Percentiles rank a stretch among this genome's conserved stretches.
Conservation (phyloP, 2,797 vertebrate species). For the Sebastes matsubarae region DNA sequence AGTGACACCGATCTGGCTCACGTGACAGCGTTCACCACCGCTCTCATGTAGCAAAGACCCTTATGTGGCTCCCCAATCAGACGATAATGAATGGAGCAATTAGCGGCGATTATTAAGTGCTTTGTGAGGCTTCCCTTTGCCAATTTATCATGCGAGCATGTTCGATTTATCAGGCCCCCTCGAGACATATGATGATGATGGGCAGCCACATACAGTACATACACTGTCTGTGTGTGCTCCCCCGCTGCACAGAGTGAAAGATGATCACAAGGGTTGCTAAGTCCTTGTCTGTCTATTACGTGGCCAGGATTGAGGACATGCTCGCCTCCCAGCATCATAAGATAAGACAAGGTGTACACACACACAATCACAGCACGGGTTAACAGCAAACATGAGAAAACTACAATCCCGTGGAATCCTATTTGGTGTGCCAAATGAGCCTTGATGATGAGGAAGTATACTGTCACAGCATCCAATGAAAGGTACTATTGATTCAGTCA, state of each 20-base stretch:
- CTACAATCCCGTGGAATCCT: neutral
- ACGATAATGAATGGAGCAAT: slow-evolving; percentile 74
- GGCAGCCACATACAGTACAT: slow-evolving; percentile 24
- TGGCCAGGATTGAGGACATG: slow-evolving; percentile 1
- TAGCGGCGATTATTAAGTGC: slow-evolving; percentile 72
- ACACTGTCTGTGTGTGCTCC: neutral
- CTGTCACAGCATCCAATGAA: slow-evolving; percentile 20
- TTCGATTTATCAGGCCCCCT: slow-evolving; percentile 63
- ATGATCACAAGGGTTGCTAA: slow-evolving; percentile 26
- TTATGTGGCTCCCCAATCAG: slow-evolving; percentile 55
- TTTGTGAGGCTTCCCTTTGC: slow-evolving; percentile 58
- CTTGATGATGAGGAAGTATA: slow-evolving; percentile 32
- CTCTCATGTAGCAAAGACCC: slow-evolving; percentile 26
- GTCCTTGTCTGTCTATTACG: slow-evolving; percentile 18
- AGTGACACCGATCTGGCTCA: neutral
- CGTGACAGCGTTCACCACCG: neutral
- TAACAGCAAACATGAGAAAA: slow-evolving; percentile 13
- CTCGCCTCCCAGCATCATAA: neutral
- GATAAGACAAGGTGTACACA: neutral
- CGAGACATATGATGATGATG: slow-evolving; percentile 52
- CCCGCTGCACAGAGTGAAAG: neutral
- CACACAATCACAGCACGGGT: neutral
- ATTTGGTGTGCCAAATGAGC: slow-evolving; percentile 29
- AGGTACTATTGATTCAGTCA: slow-evolving; percentile 55
- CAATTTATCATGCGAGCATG: slow-evolving; percentile 64